Evolutionary conservation across 2,797 vertebrate genomes (phyloP).

Genomic region (Catharus ustulatus): DNA sequence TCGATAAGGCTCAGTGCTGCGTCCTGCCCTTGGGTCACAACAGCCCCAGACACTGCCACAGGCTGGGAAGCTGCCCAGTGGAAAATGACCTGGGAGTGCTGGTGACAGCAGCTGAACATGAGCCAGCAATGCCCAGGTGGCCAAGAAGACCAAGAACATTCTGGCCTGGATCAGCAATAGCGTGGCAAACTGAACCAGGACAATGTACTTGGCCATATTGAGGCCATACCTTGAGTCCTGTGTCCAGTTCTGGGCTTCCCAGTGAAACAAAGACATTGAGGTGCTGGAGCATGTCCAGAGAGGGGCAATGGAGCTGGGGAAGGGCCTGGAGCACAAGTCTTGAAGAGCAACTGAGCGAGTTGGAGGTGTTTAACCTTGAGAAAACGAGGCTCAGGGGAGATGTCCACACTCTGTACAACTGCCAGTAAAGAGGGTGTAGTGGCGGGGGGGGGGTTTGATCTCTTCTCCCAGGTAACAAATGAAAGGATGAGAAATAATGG

Average conservation of each 20-base stretch:
- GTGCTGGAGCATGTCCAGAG: background rate
- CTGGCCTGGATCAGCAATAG: background rate
- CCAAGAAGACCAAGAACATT: background rate
- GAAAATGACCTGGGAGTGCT: background rate
- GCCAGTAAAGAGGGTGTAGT: background rate
- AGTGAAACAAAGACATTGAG: background rate
- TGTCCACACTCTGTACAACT: background rate
- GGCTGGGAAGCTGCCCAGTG: background rate
- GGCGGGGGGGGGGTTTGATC: background rate
- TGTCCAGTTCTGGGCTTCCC: background rate
- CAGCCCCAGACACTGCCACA: background rate
- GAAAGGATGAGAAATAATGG: background rate
- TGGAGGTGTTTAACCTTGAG: background rate
- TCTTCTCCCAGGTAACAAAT: background rate
- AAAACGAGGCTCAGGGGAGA: background rate
- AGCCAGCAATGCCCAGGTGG: background rate
- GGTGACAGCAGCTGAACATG: background rate
- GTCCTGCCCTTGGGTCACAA: background rate
- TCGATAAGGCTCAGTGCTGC: background rate
- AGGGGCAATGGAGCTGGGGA: background rate
- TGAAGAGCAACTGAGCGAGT: background rate
- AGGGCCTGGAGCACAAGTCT: background rate
- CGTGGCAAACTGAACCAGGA: background rate
- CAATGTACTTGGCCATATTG: fast-evolving
- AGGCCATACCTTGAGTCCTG: background rate